Evolutionary conservation across 2,888 invertebrate species (phyloP).

Genomic region (Phlogophora meticulosa): DNA sequence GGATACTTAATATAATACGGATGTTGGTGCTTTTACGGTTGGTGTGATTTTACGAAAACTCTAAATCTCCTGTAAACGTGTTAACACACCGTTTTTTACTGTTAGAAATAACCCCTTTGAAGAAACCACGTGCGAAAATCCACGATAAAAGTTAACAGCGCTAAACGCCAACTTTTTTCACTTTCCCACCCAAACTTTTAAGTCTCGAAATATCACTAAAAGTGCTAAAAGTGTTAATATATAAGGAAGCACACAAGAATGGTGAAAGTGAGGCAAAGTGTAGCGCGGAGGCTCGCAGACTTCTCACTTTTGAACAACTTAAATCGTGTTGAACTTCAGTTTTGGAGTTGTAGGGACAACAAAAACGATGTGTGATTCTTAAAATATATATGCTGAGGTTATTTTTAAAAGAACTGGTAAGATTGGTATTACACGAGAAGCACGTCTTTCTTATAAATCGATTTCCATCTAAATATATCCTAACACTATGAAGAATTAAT

Average conservation of each 20-base stretch:
- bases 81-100: too few relatives aligned
- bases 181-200: conserved; percentile 31
- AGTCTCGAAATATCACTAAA: conserved; percentile 40
- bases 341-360: conserved; percentile 73
- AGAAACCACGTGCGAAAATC: too few relatives aligned
- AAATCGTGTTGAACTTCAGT: conserved; percentile 83
- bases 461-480: too few relatives aligned
- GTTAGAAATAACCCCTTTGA: too few relatives aligned
- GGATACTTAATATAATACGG: too few relatives aligned
- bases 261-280: conserved; percentile 59
- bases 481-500: too few relatives aligned
- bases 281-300: conserved; percentile 64
- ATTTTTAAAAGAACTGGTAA: background rate
- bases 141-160: too few relatives aligned
- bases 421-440: too few relatives aligned
- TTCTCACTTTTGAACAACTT: conserved; percentile 83
- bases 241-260: conserved; percentile 46
- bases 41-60: too few relatives aligned
- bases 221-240: conserved; percentile 49
- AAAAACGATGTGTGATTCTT: conserved; percentile 47
- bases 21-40: too few relatives aligned
- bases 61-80: too few relatives aligned
- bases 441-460: too few relatives aligned
- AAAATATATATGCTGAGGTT: background rate
- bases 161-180: conserved; percentile 28